phyloP scores from a whole-genome alignment of 2,113 vertebrate species.

The Lampris incognitus region DNA sequence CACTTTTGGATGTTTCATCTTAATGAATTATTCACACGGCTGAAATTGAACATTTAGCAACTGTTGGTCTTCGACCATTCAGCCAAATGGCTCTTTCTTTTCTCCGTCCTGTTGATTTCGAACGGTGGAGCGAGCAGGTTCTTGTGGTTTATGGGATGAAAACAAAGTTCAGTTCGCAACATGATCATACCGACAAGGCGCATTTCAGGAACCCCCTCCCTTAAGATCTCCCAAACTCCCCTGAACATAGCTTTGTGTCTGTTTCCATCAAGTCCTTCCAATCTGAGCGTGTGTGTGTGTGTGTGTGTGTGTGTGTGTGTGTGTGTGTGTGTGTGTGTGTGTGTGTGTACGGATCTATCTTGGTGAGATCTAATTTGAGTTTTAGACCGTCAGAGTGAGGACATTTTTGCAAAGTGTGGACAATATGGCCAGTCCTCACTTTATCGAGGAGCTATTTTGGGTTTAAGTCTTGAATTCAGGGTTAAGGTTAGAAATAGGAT shows the following conservation, averaged over 20 bases:
- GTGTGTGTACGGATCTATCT: too few relatives aligned
- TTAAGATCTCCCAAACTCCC: constrained; percentile 42
- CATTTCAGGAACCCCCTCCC: constrained; percentile 50
- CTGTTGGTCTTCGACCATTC: constrained; percentile 38
- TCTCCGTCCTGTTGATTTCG: constrained; percentile 54
- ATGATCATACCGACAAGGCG: constrained; percentile 36
- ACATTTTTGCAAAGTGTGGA: too few relatives aligned
- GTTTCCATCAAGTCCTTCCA: constrained; percentile 25
- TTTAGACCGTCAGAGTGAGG: too few relatives aligned
- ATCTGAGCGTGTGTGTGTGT: background rate
- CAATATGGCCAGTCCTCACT: too few relatives aligned
- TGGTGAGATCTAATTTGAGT: too few relatives aligned
- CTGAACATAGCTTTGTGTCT: constrained; percentile 22
- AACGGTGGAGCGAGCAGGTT: constrained; percentile 29
- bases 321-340: too few relatives aligned
- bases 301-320: too few relatives aligned
- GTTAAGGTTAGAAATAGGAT: too few relatives aligned
- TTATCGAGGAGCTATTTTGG: too few relatives aligned
- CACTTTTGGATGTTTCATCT: constrained; percentile 73
- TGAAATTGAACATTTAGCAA: constrained; percentile 80
- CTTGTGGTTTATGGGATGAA: constrained; percentile 56
- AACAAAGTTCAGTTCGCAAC: constrained; percentile 37
- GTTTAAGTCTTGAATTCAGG: too few relatives aligned
- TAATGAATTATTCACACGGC: constrained; percentile 77
- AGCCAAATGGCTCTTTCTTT: constrained; percentile 49